Percentiles rank a stretch among this genome's conserved stretches.
Evolutionary conservation across 2,797 vertebrate species (phyloP).

Genomic region (Anas bernieri): DNA sequence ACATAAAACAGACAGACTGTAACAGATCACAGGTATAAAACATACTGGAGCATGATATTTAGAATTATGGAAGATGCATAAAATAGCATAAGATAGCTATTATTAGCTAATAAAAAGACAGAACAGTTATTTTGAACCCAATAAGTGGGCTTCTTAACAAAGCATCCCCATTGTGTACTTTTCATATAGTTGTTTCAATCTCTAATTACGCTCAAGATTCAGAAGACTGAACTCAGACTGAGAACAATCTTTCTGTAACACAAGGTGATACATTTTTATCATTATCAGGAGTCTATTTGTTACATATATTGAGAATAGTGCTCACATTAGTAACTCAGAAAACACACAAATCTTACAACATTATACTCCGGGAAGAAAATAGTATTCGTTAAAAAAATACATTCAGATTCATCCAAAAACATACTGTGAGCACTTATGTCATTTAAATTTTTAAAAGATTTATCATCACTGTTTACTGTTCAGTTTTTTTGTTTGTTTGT

Average conservation of each 20-base stretch:
- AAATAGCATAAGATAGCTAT: background rate
- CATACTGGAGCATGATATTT: background rate
- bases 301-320: background rate
- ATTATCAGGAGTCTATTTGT: background rate
- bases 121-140: conserved; percentile 23
- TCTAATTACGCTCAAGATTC: conserved; percentile 9
- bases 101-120: background rate
- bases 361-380: background rate
- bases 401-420: background rate
- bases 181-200: conserved; percentile 17
- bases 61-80: background rate
- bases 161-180: background rate
- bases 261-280: background rate
- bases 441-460: background rate
- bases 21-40: background rate
- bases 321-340: background rate
- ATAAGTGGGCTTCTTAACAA: conserved; percentile 29
- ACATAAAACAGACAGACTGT: background rate
- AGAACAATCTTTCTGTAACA: conserved; percentile 38
- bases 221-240: background rate
- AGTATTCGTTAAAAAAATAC: background rate
- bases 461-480: background rate
- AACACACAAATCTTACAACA: background rate
- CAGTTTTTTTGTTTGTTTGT: too few relatives aligned
- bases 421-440: background rate